A percentile compares a stretch with the other conserved stretches of the same genome.
Evolutionary conservation across 2,888 invertebrate species (phyloP).

Genomic region (Corythucha ciliata): DNA sequence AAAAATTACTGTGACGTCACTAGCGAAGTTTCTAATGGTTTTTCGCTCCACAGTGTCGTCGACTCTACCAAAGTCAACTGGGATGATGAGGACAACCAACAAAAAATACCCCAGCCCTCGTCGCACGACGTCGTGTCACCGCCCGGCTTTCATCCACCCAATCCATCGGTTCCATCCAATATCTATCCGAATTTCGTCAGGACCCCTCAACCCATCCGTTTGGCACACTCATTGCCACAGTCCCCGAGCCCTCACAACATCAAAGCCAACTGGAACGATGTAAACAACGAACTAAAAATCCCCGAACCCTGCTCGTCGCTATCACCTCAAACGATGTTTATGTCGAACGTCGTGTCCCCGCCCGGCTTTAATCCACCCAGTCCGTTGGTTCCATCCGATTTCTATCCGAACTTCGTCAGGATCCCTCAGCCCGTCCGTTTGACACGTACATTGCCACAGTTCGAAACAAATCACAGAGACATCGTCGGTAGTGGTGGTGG

Average conservation of each 20-base stretch:
- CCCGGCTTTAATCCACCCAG: conserved; percentile 64
- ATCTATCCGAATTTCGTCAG: conserved; percentile 74
- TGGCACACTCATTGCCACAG: conserved; percentile 76
- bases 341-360: conserved; percentile 48
- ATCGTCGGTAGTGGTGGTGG: too few relatives aligned
- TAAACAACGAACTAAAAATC: conserved; percentile 31
- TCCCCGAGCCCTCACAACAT: too few relatives aligned
- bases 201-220: conserved; percentile 73
- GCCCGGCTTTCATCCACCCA: conserved; percentile 63
- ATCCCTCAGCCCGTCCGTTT: conserved; percentile 77
- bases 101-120: conserved; percentile 35
- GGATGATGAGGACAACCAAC: too few relatives aligned
- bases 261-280: too few relatives aligned
- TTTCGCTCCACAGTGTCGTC: too few relatives aligned
- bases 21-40: too few relatives aligned
- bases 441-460: conserved; percentile 72
- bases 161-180: conserved; percentile 49
- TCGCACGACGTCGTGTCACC: conserved; percentile 47
- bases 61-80: too few relatives aligned
- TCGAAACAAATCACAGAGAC: conserved; percentile 57
- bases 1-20: too few relatives aligned
- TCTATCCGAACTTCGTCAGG: conserved; percentile 70
- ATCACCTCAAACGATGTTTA: too few relatives aligned
- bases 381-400: conserved; percentile 51
- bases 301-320: conserved; percentile 37